Conservation (phyloP, 1,140 invertebrate genomes). For the Drosophila serrata region DNA sequence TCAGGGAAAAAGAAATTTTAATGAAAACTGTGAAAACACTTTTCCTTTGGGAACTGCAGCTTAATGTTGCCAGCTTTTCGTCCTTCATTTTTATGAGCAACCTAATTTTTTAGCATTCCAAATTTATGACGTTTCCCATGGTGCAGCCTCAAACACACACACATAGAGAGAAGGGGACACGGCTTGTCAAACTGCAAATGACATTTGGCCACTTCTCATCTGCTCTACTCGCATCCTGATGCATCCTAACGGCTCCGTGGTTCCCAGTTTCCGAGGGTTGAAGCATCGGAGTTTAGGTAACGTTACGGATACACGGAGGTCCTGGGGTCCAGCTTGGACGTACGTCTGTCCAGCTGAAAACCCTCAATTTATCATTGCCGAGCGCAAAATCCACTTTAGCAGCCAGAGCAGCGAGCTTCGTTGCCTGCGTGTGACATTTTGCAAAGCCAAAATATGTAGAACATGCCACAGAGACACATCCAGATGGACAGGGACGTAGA, state of each 20-base stretch:
- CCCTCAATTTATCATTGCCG: conserved; percentile 81
- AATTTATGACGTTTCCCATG: conserved; percentile 50
- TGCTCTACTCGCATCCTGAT: conserved; percentile 38
- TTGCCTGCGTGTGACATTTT: conserved; percentile 82
- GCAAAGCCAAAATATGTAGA: conserved; percentile 82
- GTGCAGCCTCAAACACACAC: conserved; percentile 21
- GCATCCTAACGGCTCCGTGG: conserved; percentile 18
- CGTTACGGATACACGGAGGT: conserved; percentile 52
- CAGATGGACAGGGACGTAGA: conserved; percentile 18
- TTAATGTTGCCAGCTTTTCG: conserved; percentile 15
- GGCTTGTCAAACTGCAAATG: conserved; percentile 75
- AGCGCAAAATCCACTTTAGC: conserved; percentile 78
- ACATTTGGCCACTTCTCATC: conserved; percentile 80
- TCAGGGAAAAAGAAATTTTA: background rate
- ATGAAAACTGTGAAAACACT: background rate
- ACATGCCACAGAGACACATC: conserved; percentile 68
- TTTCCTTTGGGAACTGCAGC: conserved; percentile 1
- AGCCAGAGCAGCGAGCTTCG: conserved; percentile 54
- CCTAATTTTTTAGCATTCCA: conserved; percentile 28
- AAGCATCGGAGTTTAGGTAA: conserved; percentile 51
- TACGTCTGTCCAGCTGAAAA: conserved; percentile 47
- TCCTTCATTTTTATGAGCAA: conserved; percentile 39
- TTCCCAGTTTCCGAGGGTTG: conserved; percentile 23
- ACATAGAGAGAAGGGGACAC: conserved; percentile 22
- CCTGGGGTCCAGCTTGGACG: conserved; percentile 21